Base-by-base conservation (phyloP, 2,797 vertebrate genomes). In the Monodelphis domestica region DNA sequence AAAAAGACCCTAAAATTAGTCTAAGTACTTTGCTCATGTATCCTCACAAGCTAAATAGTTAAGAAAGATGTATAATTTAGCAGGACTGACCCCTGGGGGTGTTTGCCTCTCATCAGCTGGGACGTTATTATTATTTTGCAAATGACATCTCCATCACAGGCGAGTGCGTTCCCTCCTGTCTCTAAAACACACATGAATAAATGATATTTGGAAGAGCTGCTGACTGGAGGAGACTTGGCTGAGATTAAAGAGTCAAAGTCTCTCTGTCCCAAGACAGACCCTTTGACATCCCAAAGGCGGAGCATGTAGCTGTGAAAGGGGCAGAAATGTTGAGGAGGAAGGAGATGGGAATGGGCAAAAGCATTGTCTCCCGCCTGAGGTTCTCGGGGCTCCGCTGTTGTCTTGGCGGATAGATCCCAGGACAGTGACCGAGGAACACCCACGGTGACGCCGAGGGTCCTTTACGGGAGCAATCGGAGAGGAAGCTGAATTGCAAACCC, bases 71-170 rank as follows among this genome's bases (percentile, higher is more conserved):
- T 84, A 33, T 93, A 94, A 95, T 96, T 97, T 91, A 95, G 91
- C 93, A 89, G 96, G 51, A 56, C 38, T 91, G 96, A 98, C 96
- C 97, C 94, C 78, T 11, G 45, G 92, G 94, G 90, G 93, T 90
- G 89, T 95, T 87, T 96, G 95, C 95, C 90, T 97, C 89, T 94
- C 96, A 89, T 96, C 95, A 94, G 57, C 93, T 95, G 10, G 14
- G 97, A 96, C 1, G 1, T 95, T 96, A 89, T 95, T 97, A 97
- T 98, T 97, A 97, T 96, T 97, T 97, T 97, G 95, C 97, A 97
- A 97, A 97, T 97, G 97, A 96, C 92, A 97, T 96, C 96, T 98
- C 96, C 92, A 88, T 97, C 55, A 50, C 33, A 12, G 93, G 94
- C 56, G 89, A 95, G 63, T 95, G 93, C 91, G 57, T 95, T 29